Conservation (phyloP, 1,140 invertebrate genomes). For the Chymomyza costata region DNA sequence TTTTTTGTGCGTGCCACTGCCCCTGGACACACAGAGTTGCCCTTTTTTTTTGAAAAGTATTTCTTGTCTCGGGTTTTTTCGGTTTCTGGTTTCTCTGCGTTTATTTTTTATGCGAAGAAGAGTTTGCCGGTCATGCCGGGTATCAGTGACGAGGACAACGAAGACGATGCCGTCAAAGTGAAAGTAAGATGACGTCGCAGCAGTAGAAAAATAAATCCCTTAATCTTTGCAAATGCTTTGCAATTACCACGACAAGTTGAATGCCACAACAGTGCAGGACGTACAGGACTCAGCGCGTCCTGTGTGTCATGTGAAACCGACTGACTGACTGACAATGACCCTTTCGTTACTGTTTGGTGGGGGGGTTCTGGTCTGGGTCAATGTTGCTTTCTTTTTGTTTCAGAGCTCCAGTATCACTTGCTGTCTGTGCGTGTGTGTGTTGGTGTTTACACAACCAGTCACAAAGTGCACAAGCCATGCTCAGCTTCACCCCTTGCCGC, state of each 20-base stretch:
- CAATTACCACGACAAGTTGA: conserved; percentile 71
- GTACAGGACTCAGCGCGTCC: neutral
- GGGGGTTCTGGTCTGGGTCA: conserved; percentile 1
- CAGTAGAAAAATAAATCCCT: conserved; percentile 59
- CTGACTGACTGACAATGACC: conserved; percentile 53
- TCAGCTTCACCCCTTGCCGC: neutral
- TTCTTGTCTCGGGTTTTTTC: conserved; percentile 30
- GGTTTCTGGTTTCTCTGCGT: too few relatives aligned
- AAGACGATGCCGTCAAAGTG: conserved; percentile 1
- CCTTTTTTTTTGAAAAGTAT: conserved; percentile 23
- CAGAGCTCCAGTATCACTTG: conserved; percentile 1
- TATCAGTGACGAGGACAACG: conserved; percentile 35
- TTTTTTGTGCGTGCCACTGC: conserved; percentile 43
- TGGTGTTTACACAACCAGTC: conserved; percentile 70
- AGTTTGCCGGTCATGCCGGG: neutral
- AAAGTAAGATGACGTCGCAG: conserved; percentile 17
- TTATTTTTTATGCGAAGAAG: neutral
- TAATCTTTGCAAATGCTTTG: conserved; percentile 75
- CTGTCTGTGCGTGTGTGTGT: neutral
- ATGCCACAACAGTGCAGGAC: conserved; percentile 21
- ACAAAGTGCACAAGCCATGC: conserved; percentile 66
- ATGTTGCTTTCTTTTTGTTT: conserved; percentile 22
- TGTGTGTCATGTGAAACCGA: conserved; percentile 2
- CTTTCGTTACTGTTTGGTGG: conserved; percentile 32
- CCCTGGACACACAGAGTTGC: neutral